Base-by-base conservation (phyloP, 2,888 invertebrate genomes). In the Cheilosia vulpina region DNA sequence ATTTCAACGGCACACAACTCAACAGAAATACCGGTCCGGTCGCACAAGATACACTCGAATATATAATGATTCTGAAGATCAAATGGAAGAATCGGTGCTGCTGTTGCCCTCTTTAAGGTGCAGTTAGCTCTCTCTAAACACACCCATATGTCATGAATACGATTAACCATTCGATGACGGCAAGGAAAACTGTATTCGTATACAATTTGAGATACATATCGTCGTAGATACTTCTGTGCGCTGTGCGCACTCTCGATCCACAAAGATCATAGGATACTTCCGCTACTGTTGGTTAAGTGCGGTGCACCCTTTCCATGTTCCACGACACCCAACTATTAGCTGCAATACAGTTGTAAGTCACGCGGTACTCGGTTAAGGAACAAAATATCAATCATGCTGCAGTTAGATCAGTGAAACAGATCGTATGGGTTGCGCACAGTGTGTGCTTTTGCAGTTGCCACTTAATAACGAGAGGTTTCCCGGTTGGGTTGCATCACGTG, bases 111-210 rank as follows among this genome's bases (percentile, higher is more conserved):
- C 80, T 76, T 85, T 77, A 81, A 81, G 85, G 85, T 80, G 85
- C 85, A 85, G 85, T 85, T 81, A 81, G 43, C 62, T 81, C 62
- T 81, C 62, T 81, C 73, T 45, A 68, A 85, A 72, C 85, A 85
- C 85, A 85, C 85, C 85, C 85, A 85, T 85, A 85, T 85, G 81
- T 81, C 85, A 85, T 81, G 81, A 81, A 85, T 85, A 81, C 81
- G 81, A 85, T 77, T 81, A 81, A 81, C 81, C 63, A 52, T 27
- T 53, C 9, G 41, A 53, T 31, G 47, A 63, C 19, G 63, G 41
- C 17, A 38, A 79, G 57, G 50, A 52, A 62, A 62, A 66, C 47
- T 47, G 55, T 13, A 4, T 58, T 50, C 43, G 73, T 62, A 71
- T 62, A 68, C 62, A 60, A 43, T 52, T 68, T 11, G 52, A 52